Base-by-base conservation (phyloP, 2,113 vertebrate genomes). In the Oreochromis aureus region DNA sequence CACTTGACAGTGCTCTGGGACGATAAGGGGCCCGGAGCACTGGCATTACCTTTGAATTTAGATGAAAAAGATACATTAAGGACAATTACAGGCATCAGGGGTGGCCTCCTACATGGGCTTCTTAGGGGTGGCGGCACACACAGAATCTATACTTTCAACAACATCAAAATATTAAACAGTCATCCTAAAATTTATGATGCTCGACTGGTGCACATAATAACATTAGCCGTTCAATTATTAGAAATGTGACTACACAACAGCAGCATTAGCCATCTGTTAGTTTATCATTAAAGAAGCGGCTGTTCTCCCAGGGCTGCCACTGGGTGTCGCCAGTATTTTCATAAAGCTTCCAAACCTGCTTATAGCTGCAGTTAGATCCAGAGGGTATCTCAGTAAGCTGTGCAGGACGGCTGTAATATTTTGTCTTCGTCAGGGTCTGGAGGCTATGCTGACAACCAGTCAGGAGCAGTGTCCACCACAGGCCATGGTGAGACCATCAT, bases 401-500 rank as follows among this genome's bases (percentile, higher is more conserved):
- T 66, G 18, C 61, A 19, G 10, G 32, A 36, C 1, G 2, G 9
- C 61, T 66, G 48, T 71, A 11, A 36, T 73, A 36, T 51, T 41
- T 56, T 71, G 13, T 89, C 27, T 90, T 76, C 51, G 1, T 19
- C 96, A 99, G 98, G 99, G 41, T 96, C 96, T 84, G 98, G 98
- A 63, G 98, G 98, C 24, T 99, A 98, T 39, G 99, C 99, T 44
- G 98, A 99, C 96, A 99, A 99, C 82, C 18, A 19, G 16, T 80
- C 95, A 2, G 99, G 99, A 89, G 99, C 98, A 1, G 90, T 97
- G 58, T 99, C 98, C 5, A 96, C 98, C 1, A 99, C 99, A 2
- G 99, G 99, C 39, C 96, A 98, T 2, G 99, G 99, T 10, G 99
- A 99, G 93, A 96, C 97, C 92, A 99, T 99, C 93, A 98, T 99